phyloP scores from a whole-genome alignment of 1,140 invertebrate species.

The Drosophila nikananu region DNA sequence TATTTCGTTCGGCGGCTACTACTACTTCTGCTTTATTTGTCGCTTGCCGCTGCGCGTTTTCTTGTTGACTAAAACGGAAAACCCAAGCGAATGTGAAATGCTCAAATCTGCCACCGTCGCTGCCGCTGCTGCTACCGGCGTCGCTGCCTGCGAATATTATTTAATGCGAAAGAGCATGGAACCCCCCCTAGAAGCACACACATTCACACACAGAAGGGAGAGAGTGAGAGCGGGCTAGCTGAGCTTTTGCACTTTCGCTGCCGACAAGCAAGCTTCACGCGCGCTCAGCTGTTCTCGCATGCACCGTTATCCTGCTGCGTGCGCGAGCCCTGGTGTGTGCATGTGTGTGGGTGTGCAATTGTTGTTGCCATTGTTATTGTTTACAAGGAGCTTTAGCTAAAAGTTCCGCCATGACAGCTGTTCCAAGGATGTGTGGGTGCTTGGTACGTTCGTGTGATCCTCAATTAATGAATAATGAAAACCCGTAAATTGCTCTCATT shows the following conservation, averaged over 20 bases:
- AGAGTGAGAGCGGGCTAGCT: slow-evolving; percentile 17
- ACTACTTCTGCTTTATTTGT: slow-evolving; percentile 11
- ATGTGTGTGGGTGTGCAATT: background rate
- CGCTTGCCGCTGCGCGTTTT: slow-evolving; percentile 63
- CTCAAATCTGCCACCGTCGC: slow-evolving; percentile 48
- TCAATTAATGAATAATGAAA: background rate
- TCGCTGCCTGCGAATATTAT: slow-evolving; percentile 65
- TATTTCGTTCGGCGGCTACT: slow-evolving; percentile 5
- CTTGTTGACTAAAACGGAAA: slow-evolving; percentile 73
- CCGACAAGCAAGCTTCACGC: slow-evolving; percentile 23
- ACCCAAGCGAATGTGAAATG: slow-evolving; percentile 61
- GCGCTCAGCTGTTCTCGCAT: slow-evolving; percentile 31
- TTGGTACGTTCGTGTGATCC: background rate
- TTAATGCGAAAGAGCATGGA: slow-evolving; percentile 61
- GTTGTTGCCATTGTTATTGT: slow-evolving; percentile 19
- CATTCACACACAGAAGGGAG: background rate
- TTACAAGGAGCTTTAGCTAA: slow-evolving; percentile 18
- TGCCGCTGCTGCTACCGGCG: slow-evolving; percentile 16
- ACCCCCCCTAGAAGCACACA: background rate
- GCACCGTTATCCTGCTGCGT: slow-evolving; percentile 29
- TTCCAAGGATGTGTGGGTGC: background rate
- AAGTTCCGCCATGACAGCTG: slow-evolving; percentile 28
- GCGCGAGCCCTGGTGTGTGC: background rate
- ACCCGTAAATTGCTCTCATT: background rate
- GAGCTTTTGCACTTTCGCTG: slow-evolving; percentile 54